These are phyloP conservation scores for Trichonephila inaurata DNA, from an alignment of 1,140 invertebrate species.

Conservation along the genomic window DNA sequence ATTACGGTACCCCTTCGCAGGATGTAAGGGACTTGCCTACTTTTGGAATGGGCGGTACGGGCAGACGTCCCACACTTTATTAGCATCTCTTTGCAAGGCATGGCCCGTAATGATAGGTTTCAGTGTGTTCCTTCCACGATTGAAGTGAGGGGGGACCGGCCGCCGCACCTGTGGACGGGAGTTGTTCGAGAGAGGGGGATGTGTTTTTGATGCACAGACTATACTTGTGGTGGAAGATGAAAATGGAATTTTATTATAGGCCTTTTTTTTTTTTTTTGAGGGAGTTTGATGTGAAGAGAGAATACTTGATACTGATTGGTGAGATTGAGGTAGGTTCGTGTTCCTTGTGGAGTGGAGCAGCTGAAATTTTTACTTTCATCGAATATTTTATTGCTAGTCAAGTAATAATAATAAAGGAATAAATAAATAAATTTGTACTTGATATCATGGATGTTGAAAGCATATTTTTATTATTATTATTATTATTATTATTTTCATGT, in stretches of 20 bases:
- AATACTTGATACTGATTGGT: neutral
- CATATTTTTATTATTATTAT: too few species aligned
- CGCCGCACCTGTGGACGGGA: conserved; percentile 45
- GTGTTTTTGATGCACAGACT: neutral
- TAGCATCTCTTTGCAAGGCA: conserved; percentile 58
- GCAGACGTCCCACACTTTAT: conserved; percentile 63
- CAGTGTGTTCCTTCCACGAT: neutral
- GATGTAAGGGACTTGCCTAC: conserved; percentile 31
- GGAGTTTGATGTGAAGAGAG: neutral
- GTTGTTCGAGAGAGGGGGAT: neutral
- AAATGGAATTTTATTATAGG: neutral
- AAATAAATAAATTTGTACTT: too few species aligned
- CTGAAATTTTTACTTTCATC: too few species aligned
- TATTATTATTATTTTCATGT: too few species aligned
- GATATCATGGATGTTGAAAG: too few species aligned
- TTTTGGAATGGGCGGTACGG: conserved; percentile 51
- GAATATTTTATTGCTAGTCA: too few species aligned
- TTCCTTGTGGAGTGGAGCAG: too few species aligned
- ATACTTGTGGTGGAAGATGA: neutral
- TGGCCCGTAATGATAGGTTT: conserved; percentile 70
- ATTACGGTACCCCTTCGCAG: conserved; percentile 36
- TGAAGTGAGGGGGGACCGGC: conserved; percentile 43
- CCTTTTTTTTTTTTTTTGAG: conserved; percentile 2
- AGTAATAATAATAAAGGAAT: too few species aligned
- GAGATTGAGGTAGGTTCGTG: too few species aligned